A percentile compares a stretch with the other conserved stretches of the same genome.
These are phyloP conservation scores for Chymomyza amoena DNA, from an alignment of 2,888 invertebrate genomes.

Conservation along the genomic window DNA sequence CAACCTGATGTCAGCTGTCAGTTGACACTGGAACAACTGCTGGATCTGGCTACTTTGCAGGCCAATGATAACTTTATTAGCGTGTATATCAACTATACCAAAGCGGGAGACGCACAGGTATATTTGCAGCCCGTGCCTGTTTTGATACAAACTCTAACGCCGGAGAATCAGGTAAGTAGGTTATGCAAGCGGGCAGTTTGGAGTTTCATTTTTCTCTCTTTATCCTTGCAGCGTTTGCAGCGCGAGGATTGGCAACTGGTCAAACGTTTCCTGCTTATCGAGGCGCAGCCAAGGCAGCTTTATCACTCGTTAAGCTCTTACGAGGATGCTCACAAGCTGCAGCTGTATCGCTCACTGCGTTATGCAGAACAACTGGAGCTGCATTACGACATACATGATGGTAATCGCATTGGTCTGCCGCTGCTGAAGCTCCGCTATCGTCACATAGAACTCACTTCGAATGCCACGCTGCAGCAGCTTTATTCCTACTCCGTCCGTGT, in stretches of 20 bases:
- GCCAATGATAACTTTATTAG: conserved; percentile 68
- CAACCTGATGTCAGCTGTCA: conserved; percentile 56
- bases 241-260: conserved; percentile 83
- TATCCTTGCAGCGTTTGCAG: conserved; percentile 78
- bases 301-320: conserved; percentile 55
- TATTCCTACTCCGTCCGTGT: conserved; percentile 62
- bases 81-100: conserved; percentile 75
- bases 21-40: conserved; percentile 72
- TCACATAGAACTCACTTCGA: conserved; percentile 65
- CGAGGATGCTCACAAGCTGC: conserved; percentile 68
- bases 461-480: conserved; percentile 56
- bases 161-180: conserved; percentile 69
- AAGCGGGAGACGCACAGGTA: conserved; percentile 34
- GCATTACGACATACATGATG: conserved; percentile 60
- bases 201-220: not conserved
- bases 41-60: conserved; percentile 65
- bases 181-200: not conserved
- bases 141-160: conserved; percentile 70
- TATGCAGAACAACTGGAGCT: conserved; percentile 71
- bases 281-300: conserved; percentile 76
- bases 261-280: conserved; percentile 84
- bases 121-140: conserved; percentile 74
- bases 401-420: conserved; percentile 72
- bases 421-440: conserved; percentile 73
- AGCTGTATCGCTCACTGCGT: conserved; percentile 68